Conservation (phyloP, 2,888 invertebrate species). For the Physocephala rufipes region DNA sequence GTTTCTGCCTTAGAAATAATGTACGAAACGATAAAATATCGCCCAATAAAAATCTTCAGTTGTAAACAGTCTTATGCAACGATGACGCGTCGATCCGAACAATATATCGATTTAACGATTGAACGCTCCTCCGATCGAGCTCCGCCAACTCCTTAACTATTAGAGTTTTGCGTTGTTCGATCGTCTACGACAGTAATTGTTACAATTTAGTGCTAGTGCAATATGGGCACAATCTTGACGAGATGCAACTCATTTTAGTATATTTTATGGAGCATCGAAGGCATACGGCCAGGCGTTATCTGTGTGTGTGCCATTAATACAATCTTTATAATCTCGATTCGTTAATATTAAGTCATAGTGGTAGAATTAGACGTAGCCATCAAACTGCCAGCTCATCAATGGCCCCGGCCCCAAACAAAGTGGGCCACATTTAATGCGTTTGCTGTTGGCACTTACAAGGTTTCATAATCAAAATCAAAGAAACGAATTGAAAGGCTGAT, state of each 20-base stretch:
- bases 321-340: slow-evolving; percentile 18
- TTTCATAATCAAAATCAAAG: not conserved
- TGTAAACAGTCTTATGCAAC: slow-evolving; percentile 3
- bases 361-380: slow-evolving; percentile 15
- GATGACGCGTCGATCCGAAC: not conserved
- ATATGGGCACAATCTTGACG: not conserved
- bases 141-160: too few relatives aligned
- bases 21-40: slow-evolving; percentile 6
- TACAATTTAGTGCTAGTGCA: not conserved
- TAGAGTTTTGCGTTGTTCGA: too few relatives aligned
- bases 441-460: slow-evolving; percentile 1
- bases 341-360: slow-evolving; percentile 17
- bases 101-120: not conserved
- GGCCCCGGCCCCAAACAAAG: slow-evolving; percentile 7
- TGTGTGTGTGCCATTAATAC: slow-evolving; percentile 8
- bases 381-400: not conserved
- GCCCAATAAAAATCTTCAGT: slow-evolving; percentile 3
- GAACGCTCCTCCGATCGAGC: too few relatives aligned
- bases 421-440: not conserved
- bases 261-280: slow-evolving; percentile 7
- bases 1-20: slow-evolving; percentile 9
- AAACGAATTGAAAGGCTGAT: not conserved
- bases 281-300: not conserved
- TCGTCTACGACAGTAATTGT: not conserved
- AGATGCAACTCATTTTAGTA: not conserved